These are phyloP conservation scores for Acleris cristana DNA, from an alignment of 2,888 invertebrate species.

Conservation along the genomic window DNA sequence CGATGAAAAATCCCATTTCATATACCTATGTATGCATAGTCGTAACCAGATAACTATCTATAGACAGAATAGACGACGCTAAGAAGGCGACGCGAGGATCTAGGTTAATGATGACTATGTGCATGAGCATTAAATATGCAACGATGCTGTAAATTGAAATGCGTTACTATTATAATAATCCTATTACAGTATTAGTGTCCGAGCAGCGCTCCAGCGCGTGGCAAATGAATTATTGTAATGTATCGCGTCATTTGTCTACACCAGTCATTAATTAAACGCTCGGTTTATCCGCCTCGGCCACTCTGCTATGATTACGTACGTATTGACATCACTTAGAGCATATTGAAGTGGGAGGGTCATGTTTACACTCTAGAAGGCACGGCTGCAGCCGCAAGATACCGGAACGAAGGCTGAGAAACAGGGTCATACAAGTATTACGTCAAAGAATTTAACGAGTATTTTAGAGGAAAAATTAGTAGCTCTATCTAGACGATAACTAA, in stretches of 20 bases:
- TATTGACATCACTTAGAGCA: conserved; percentile 34
- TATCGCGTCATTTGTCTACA: conserved; percentile 52
- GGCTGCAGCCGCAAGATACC: conserved; percentile 23
- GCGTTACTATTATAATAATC: conserved; percentile 73
- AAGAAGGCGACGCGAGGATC: conserved; percentile 46
- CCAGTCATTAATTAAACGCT: conserved; percentile 31
- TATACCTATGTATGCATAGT: not conserved
- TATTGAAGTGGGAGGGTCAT: conserved; percentile 34
- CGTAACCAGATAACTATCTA: conserved; percentile 15
- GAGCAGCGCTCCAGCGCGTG: conserved; percentile 52
- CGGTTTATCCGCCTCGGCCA: conserved; percentile 29
- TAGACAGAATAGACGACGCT: conserved; percentile 14
- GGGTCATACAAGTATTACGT: conserved; percentile 26
- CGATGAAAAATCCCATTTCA: too few relatives aligned
- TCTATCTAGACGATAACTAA: too few relatives aligned
- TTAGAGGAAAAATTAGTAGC: too few relatives aligned
- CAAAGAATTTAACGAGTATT: conserved; percentile 9
- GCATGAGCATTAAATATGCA: conserved; percentile 61
- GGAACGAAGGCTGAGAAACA: conserved; percentile 31
- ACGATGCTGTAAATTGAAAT: conserved; percentile 76
- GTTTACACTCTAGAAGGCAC: conserved; percentile 29
- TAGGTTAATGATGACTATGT: conserved; percentile 66
- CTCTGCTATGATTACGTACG: conserved; percentile 27
- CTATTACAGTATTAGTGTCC: conserved; percentile 48
- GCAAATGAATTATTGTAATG: conserved; percentile 56